Evolutionary conservation across 2,113 vertebrate genomes (phyloP).

Genomic region (Ceyx cyanopectus): DNA sequence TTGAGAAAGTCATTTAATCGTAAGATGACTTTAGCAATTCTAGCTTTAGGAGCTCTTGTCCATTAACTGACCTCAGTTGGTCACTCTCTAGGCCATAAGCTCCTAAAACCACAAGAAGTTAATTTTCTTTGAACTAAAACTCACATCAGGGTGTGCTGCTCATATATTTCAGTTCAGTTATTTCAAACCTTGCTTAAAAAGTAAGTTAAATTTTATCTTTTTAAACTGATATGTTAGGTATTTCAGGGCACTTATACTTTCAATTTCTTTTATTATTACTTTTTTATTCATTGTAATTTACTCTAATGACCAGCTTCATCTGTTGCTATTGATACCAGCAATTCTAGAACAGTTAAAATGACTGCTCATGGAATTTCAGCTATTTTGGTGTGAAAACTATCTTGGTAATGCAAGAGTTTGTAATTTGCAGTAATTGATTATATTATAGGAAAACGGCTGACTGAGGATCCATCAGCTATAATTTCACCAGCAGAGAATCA

Average conservation of each 20-base stretch:
- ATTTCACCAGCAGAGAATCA: not conserved
- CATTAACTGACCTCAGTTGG: not conserved
- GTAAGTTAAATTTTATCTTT: not conserved
- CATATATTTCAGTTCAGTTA: not conserved
- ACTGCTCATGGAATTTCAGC: not conserved
- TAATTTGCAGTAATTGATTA: not conserved
- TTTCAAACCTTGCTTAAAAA: not conserved
- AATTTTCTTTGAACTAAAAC: not conserved
- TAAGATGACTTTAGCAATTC: not conserved
- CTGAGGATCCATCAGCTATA: not conserved
- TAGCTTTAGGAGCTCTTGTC: not conserved
- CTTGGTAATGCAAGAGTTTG: not conserved
- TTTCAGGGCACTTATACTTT: not conserved
- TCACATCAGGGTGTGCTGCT: not conserved
- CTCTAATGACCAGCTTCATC: not conserved
- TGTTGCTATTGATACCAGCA: not conserved
- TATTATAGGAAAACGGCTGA: not conserved
- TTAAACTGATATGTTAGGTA: not conserved
- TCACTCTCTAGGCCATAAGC: not conserved
- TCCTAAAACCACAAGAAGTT: not conserved
- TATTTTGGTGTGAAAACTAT: not conserved
- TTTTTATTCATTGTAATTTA: not conserved
- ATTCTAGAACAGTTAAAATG: slow-evolving; percentile 10
- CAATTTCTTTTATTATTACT: not conserved
- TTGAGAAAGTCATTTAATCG: not conserved